phyloP scores from a whole-genome alignment of 2,113 vertebrate genomes.

The Paradoxurus hermaphroditus region DNA sequence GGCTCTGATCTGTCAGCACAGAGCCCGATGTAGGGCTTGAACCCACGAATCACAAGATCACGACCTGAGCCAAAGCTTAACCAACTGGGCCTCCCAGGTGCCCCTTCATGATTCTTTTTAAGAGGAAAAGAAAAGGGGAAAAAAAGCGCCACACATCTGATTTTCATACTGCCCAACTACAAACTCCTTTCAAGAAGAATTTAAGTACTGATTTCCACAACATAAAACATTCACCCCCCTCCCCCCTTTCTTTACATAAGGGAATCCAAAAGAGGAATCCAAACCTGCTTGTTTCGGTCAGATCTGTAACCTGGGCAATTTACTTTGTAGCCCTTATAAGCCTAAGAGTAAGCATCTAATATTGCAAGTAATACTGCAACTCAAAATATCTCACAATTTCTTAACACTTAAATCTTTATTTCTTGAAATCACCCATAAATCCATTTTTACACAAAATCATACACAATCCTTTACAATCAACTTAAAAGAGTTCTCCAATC shows the following conservation, averaged over 20 bases:
- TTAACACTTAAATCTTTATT: conserved; percentile 13
- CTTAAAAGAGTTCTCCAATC: conserved; percentile 20
- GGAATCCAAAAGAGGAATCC: neutral
- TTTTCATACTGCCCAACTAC: neutral
- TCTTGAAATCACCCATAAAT: conserved; percentile 15
- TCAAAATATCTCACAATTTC: conserved; percentile 26
- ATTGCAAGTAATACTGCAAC: conserved; percentile 19
- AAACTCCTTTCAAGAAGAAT: conserved; percentile 35
- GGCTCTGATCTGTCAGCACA: no score
- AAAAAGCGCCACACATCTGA: neutral
- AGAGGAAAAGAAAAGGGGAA: conserved; percentile 26
- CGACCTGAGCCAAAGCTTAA: no score
- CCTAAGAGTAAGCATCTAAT: neutral
- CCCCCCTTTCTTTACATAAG: neutral
- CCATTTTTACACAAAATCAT: conserved; percentile 48
- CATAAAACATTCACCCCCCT: neutral
- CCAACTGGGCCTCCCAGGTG: no score
- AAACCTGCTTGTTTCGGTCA: neutral
- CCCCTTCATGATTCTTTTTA: neutral
- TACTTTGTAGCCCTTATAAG: neutral
- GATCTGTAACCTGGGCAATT: neutral
- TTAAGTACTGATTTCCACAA: conserved; percentile 40
- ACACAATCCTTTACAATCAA: conserved; percentile 21
- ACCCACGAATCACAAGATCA: no score
- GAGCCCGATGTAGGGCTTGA: no score